Evolutionary conservation across 2,888 invertebrate genomes (phyloP).

Genomic region (Zaprionus obscuricornis): DNA sequence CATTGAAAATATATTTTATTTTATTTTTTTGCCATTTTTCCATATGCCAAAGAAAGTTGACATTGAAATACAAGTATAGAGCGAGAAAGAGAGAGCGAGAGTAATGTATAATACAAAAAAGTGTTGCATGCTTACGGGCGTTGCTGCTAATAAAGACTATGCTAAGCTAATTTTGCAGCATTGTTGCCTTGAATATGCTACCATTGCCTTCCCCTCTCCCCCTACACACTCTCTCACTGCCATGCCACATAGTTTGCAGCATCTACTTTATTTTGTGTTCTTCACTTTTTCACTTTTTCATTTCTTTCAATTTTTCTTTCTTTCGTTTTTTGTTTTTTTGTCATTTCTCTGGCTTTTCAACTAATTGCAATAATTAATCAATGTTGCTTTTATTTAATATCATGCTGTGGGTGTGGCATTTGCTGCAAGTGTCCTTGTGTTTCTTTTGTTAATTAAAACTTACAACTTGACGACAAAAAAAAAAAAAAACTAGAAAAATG

Average conservation of each 20-base stretch:
- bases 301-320: slow-evolving; percentile 7
- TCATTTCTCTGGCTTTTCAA: slow-evolving; percentile 10
- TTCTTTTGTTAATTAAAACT: slow-evolving; percentile 35
- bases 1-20: slow-evolving; percentile 42
- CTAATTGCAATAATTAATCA: slow-evolving; percentile 66
- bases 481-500: not conserved
- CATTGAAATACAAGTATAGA: slow-evolving; percentile 37
- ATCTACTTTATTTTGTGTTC: not conserved
- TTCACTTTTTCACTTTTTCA: slow-evolving; percentile 1
- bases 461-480: slow-evolving; percentile 11
- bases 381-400: slow-evolving; percentile 29
- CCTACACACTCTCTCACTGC: too few relatives aligned
- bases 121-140: slow-evolving; percentile 31
- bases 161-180: slow-evolving; percentile 18
- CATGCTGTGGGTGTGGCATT: slow-evolving; percentile 3
- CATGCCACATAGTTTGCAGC: too few relatives aligned
- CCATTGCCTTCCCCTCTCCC: not conserved
- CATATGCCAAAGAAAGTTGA: slow-evolving; percentile 9
- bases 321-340: slow-evolving; percentile 9
- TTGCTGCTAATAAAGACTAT: slow-evolving; percentile 33
- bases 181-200: slow-evolving; percentile 12
- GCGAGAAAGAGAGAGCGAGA: not conserved
- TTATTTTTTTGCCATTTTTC: slow-evolving; percentile 6
- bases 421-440: too few relatives aligned
- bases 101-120: slow-evolving; percentile 16